Base-by-base conservation (phyloP, 2,888 invertebrate genomes). In the Criorhina ranunculi region DNA sequence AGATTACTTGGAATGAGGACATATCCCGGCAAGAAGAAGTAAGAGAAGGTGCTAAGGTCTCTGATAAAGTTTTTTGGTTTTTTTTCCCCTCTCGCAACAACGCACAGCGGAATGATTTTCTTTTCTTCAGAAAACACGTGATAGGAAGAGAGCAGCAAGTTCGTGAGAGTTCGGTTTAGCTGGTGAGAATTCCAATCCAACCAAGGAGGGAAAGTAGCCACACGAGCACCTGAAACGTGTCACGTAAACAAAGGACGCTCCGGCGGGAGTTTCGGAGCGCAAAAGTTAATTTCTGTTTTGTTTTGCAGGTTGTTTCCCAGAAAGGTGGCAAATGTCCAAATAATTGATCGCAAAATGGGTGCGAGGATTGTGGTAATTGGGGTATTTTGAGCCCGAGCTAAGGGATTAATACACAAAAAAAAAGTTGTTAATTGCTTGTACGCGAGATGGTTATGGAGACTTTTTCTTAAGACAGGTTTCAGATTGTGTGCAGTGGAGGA, bases 281-380 rank as follows among this genome's bases (percentile, higher is more conserved):
- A 77, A 64, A 77, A 82, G 76, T 77, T 82, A 82, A 70, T 67
- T 66, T 81, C 62, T 75, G 67, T 76, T 81, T 76, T 82, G 76
- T 49, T 24, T 24, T 81, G 57, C 37, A 11, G 49, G 46, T 44
- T 42, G 33, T 44, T 24, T 11, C 31, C n/a, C 6, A 46, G 24
- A 24, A 24, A 24, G 55, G 64, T 81, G 76, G 70, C 37, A 70
- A 82, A 81, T 81, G 81, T 76, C 70, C 76, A 76, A 76, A 81
- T 76, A 81, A 81, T 81, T 81, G 76, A 70, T 76, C 76, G 40
- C 76, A 51, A 70, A 76, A 69, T 12, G 37, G 42, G 17, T 53
- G 42, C 12, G 42, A 55, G 76, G 57, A 57, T 66, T 59, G 51
- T 42, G 49, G 70, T 82, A 82, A 82, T 82, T 76, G 69, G 35